Percentiles rank a stretch among this genome's conserved stretches.
These are phyloP conservation scores for Epicampocera succincta DNA, from an alignment of 2,888 invertebrate species.

Conservation along the genomic window DNA sequence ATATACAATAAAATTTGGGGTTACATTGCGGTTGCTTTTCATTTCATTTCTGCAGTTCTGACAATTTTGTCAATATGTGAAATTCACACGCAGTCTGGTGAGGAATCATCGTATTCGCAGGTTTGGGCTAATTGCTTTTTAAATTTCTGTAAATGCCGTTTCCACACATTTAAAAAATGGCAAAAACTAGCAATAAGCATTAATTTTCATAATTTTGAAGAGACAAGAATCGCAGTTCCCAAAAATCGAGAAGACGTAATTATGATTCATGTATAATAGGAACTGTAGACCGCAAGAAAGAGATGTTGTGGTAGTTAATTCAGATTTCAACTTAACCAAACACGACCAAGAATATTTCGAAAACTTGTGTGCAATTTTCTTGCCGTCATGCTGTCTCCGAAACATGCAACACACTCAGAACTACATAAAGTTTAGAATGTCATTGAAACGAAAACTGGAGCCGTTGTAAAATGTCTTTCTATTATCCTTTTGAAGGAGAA, in stretches of 20 bases:
- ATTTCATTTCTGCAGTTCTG: too few relatives aligned
- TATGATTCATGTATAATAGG: background rate
- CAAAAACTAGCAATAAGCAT: constrained; percentile 2
- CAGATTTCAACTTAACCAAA: constrained; percentile 19
- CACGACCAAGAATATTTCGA: background rate
- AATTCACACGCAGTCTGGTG: too few relatives aligned
- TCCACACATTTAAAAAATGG: background rate
- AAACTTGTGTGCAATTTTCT: constrained; percentile 61
- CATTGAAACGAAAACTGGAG: constrained; percentile 53
- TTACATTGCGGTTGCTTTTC: too few relatives aligned
- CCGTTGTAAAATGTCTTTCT: constrained; percentile 52
- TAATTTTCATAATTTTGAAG: constrained; percentile 28
- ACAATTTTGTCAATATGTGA: too few relatives aligned
- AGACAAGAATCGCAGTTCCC: background rate
- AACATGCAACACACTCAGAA: constrained; percentile 30
- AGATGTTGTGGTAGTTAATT: background rate
- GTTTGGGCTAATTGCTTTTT: too few relatives aligned
- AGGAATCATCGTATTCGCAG: too few relatives aligned
- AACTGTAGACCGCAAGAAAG: background rate
- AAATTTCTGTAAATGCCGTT: too few relatives aligned
- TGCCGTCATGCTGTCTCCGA: constrained; percentile 43
- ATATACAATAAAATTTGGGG: too few relatives aligned
- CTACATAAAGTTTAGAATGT: constrained; percentile 39
- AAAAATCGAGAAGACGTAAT: background rate
- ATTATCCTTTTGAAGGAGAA: constrained; percentile 40